Evolutionary conservation across 2,888 invertebrate species (phyloP).

Genomic region (Carterocephalus palaemon): DNA sequence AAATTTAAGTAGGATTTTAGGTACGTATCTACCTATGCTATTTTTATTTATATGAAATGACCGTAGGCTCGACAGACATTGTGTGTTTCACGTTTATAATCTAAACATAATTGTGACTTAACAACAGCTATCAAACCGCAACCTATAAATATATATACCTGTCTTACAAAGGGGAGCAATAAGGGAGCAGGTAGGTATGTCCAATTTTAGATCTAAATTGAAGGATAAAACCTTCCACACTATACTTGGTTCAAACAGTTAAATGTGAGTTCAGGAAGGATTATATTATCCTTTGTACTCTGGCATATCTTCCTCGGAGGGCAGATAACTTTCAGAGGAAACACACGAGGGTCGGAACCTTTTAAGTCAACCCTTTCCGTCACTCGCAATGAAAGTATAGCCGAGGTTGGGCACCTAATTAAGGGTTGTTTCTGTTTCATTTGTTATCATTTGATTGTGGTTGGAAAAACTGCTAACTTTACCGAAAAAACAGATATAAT

Average conservation of each 20-base stretch:
- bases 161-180: no score
- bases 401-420: slow-evolving; percentile 13
- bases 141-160: no score
- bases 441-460: neutral
- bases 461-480: neutral
- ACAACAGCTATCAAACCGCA: no score
- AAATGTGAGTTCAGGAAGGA: slow-evolving; percentile 6
- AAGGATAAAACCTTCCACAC: no score
- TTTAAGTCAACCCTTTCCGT: slow-evolving; percentile 11
- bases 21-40: no score
- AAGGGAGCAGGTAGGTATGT: no score
- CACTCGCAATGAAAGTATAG: slow-evolving; percentile 4
- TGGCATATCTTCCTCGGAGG: slow-evolving; percentile 7
- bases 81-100: no score
- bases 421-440: slow-evolving; percentile 4
- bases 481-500: neutral
- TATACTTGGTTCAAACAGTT: slow-evolving; percentile 2
- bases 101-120: no score
- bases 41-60: no score
- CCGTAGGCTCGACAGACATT: no score
- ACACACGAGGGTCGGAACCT: slow-evolving; percentile 17
- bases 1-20: no score
- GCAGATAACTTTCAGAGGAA: slow-evolving; percentile 15
- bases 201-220: no score
- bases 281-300: slow-evolving; percentile 14